Conservation (phyloP, 1,140 invertebrate species). For the Drosophila albomicans region DNA sequence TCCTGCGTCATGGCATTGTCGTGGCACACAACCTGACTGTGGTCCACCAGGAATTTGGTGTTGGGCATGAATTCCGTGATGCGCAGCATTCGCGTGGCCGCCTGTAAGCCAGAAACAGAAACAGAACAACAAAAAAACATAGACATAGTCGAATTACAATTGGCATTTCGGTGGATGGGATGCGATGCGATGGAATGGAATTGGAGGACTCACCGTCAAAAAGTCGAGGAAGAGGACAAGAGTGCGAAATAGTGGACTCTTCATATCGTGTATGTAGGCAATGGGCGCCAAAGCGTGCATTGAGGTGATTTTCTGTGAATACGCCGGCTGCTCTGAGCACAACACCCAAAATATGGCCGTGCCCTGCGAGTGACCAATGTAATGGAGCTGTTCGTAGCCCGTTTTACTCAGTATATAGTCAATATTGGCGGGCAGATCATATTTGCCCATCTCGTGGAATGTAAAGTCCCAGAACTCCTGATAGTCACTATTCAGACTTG, state of each 20-base stretch:
- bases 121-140: slow-evolving; percentile 3
- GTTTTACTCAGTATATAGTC: slow-evolving; percentile 89
- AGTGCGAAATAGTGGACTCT: slow-evolving; percentile 85
- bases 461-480: slow-evolving; percentile 91
- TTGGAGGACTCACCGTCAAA: slow-evolving; percentile 62
- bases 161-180: background rate
- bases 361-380: slow-evolving; percentile 89
- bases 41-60: slow-evolving; percentile 85
- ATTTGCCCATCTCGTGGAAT: slow-evolving; percentile 92
- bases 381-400: slow-evolving; percentile 87
- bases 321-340: slow-evolving; percentile 87
- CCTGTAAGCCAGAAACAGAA: slow-evolving; percentile 70
- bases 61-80: slow-evolving; percentile 87
- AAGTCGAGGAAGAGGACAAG: slow-evolving; percentile 75
- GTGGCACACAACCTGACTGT: slow-evolving; percentile 86
- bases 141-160: slow-evolving; percentile 13
- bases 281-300: slow-evolving; percentile 90
- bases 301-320: slow-evolving; percentile 88
- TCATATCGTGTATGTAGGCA: slow-evolving; percentile 87
- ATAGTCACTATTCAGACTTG: slow-evolving; percentile 86
- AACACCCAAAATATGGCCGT: slow-evolving; percentile 89
- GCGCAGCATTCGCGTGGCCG: slow-evolving; percentile 85
- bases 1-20: slow-evolving; percentile 85
- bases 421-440: slow-evolving; percentile 91
- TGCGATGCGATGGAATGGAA: slow-evolving; percentile 10